Evolutionary conservation across 2,797 vertebrate species (phyloP).

Genomic region (Cynopterus sphinx): DNA sequence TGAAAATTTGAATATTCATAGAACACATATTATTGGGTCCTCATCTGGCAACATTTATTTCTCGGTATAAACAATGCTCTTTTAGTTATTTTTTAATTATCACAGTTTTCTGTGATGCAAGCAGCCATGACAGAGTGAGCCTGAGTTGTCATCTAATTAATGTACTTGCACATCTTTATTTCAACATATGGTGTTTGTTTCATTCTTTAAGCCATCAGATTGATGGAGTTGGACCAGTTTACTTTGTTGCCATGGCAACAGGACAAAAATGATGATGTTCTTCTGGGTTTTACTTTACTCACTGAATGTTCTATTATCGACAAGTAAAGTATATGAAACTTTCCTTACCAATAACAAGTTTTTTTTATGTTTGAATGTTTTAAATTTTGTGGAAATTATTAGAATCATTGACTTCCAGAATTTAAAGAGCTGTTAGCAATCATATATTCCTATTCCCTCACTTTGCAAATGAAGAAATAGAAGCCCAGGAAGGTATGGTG

Average conservation of each 20-base stretch:
- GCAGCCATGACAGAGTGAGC: background rate
- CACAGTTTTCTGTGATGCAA: background rate
- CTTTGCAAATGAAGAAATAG: background rate
- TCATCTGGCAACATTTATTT: background rate
- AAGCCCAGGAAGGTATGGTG: background rate
- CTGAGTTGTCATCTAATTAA: slow-evolving; percentile 14
- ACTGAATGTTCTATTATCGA: slow-evolving; percentile 1
- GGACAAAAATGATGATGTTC: background rate
- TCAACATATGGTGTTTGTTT: slow-evolving; percentile 45
- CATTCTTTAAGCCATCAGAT: background rate
- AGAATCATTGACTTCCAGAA: background rate
- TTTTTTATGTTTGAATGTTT: slow-evolving; percentile 18
- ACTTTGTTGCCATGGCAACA: slow-evolving; percentile 40
- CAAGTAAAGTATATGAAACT: background rate
- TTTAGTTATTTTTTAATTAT: slow-evolving; percentile 49
- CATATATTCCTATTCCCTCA: background rate
- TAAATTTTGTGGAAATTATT: slow-evolving; percentile 32
- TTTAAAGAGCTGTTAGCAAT: background rate
- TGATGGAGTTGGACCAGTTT: slow-evolving; percentile 9
- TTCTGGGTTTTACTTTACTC: slow-evolving; percentile 43
- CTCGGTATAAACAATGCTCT: background rate
- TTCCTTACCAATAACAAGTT: background rate
- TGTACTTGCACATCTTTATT: slow-evolving; percentile 27
- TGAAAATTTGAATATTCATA: background rate
- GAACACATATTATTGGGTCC: background rate